Conservation (phyloP, 2,113 vertebrate species). For the Microcebus griseorufus region DNA sequence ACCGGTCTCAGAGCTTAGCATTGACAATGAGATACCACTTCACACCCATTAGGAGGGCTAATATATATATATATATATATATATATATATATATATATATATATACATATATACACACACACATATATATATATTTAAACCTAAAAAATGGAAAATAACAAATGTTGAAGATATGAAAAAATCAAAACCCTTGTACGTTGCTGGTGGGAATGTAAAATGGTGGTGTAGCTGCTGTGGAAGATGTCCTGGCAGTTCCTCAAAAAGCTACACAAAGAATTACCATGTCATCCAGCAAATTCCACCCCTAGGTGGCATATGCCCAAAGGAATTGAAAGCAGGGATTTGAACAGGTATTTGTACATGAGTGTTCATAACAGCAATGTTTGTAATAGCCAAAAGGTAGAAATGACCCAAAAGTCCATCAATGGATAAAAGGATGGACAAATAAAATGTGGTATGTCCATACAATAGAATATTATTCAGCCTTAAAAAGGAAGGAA, state of each 20-base stretch:
- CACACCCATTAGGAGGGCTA: neutral
- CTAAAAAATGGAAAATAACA: neutral
- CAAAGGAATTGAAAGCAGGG: neutral
- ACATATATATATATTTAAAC: too few species aligned
- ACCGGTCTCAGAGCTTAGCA: neutral
- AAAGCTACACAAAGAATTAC: neutral
- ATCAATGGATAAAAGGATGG: neutral
- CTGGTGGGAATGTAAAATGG: neutral
- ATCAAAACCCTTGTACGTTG: neutral
- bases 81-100: too few species aligned
- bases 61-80: too few species aligned
- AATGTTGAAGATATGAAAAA: neutral
- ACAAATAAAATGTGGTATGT: neutral
- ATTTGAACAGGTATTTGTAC: neutral
- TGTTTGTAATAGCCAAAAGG: neutral
- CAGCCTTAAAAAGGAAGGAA: neutral
- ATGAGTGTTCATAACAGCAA: neutral
- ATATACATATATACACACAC: too few species aligned
- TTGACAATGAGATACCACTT: neutral
- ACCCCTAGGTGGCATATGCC: neutral
- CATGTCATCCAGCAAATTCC: neutral
- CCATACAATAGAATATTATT: neutral
- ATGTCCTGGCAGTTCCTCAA: neutral
- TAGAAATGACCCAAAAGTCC: neutral
- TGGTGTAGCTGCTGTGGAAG: neutral